Conservation (phyloP, 2,113 vertebrate genomes). For the Tautogolabrus adspersus region DNA sequence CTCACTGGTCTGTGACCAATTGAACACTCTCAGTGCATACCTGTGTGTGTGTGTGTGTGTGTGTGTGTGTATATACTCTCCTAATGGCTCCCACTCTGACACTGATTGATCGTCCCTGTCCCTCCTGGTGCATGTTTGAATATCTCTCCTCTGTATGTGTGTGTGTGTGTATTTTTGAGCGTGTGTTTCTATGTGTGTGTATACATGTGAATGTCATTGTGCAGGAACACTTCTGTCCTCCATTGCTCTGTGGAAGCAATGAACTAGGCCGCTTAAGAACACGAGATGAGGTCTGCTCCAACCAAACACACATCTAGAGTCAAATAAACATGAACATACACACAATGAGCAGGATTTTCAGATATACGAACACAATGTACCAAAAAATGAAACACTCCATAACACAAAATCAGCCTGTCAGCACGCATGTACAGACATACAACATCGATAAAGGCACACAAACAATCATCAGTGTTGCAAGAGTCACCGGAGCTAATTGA, state of each 20-base stretch:
- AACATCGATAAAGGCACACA: not conserved
- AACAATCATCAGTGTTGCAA: not conserved
- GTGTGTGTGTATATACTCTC: not conserved
- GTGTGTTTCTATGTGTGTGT: not conserved
- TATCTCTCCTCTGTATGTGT: not conserved
- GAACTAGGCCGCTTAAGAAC: slow-evolving; percentile 54
- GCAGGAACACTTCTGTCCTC: slow-evolving; percentile 21
- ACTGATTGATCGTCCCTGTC: slow-evolving; percentile 50
- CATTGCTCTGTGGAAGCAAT: slow-evolving; percentile 28
- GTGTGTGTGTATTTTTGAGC: too few species aligned
- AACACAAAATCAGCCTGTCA: not conserved
- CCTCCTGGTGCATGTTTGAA: slow-evolving; percentile 21
- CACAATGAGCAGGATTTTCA: not conserved
- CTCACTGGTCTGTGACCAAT: slow-evolving; percentile 42
- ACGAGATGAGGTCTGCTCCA: slow-evolving; percentile 17
- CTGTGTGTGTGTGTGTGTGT: slow-evolving; percentile 17
- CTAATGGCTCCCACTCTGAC: slow-evolving; percentile 32
- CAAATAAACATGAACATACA: not conserved
- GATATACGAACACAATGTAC: not conserved
- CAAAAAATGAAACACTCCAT: not conserved
- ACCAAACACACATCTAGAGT: not conserved
- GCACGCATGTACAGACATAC: not conserved
- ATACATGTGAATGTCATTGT: slow-evolving; percentile 27
- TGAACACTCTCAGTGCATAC: slow-evolving; percentile 6
- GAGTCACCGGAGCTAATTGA: slow-evolving; percentile 53